These are phyloP conservation scores for Spodoptera frugiperda DNA, from an alignment of 1,140 invertebrate species.

Conservation along the genomic window DNA sequence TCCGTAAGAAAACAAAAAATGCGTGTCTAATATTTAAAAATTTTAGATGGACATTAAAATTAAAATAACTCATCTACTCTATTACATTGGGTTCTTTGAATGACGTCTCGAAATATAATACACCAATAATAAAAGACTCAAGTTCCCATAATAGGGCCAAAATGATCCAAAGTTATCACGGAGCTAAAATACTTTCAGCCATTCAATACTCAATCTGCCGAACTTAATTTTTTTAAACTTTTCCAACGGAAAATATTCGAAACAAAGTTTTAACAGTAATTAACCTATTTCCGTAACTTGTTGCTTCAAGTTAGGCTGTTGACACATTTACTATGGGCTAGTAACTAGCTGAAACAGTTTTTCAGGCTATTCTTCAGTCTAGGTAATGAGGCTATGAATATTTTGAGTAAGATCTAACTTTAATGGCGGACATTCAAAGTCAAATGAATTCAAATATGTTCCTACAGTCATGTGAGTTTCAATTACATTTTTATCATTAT, in stretches of 20 bases:
- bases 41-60: too few species aligned
- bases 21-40: too few species aligned
- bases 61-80: too few species aligned
- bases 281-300: slow-evolving; percentile 38
- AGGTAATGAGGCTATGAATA: too few species aligned
- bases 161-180: not conserved
- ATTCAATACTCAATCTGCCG: slow-evolving; percentile 2
- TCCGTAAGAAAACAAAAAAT: too few species aligned
- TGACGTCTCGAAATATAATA: too few species aligned
- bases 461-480: too few species aligned
- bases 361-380: not conserved
- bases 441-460: too few species aligned
- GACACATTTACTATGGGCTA: not conserved
- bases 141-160: not conserved
- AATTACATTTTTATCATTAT: too few species aligned
- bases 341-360: not conserved
- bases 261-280: slow-evolving; percentile 35
- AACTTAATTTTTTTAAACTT: slow-evolving; percentile 3
- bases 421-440: too few species aligned
- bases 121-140: not conserved
- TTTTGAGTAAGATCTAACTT: too few species aligned
- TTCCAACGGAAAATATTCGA: slow-evolving; percentile 21
- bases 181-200: not conserved
- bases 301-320: slow-evolving; percentile 12
- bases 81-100: too few species aligned